Evolutionary conservation across 2,888 invertebrate species (phyloP).

Genomic region (Drepanosiphum platanoidis): DNA sequence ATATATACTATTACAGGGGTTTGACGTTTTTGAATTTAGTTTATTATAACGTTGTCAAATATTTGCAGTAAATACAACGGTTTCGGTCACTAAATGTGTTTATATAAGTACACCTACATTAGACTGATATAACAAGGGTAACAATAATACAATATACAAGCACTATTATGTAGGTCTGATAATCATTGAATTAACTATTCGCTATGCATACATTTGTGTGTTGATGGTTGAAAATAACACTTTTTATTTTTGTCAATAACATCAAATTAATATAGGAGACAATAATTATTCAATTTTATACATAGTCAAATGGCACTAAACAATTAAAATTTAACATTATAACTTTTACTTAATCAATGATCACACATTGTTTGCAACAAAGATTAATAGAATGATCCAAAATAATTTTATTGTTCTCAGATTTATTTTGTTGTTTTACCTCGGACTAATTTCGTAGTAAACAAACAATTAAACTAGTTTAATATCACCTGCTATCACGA

Average conservation of each 20-base stretch:
- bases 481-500: constrained; percentile 6
- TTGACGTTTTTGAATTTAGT: constrained; percentile 7
- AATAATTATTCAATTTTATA: background rate
- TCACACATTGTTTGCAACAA: background rate
- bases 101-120: background rate
- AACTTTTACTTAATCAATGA: constrained; percentile 24
- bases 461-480: constrained; percentile 11
- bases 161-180: too few relatives aligned
- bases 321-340: background rate
- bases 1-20: background rate
- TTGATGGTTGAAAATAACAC: too few relatives aligned
- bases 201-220: too few relatives aligned
- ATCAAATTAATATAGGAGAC: background rate
- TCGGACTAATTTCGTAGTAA: constrained; percentile 14
- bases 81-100: background rate
- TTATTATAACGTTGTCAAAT: too few relatives aligned
- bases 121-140: too few relatives aligned
- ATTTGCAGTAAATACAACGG: too few relatives aligned
- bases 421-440: constrained; percentile 6
- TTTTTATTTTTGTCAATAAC: too few relatives aligned
- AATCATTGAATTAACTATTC: too few relatives aligned
- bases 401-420: background rate
- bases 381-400: background rate
- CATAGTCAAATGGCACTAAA: too few relatives aligned
- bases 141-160: too few relatives aligned